Evolutionary conservation across 1,140 invertebrate genomes (phyloP), one percentile per base, ranked within the genome.

Genomic region (Eriosoma lanigerum): DNA sequence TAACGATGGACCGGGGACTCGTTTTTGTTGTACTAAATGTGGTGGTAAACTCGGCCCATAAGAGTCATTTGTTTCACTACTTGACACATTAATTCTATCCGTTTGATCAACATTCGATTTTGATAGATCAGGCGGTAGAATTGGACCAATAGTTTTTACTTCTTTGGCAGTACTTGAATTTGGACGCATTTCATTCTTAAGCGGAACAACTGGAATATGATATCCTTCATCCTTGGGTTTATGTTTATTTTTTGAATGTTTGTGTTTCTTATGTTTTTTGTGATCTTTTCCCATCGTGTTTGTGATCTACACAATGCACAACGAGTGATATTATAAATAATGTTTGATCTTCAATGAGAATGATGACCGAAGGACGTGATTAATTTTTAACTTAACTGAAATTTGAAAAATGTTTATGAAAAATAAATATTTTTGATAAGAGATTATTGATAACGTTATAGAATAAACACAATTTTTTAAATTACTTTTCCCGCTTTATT

Each of bases 1-100:
- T 10, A 82, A 72, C 1, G 70, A 62, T 48, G 72, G 73, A 38
- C 58, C 72, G 9, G 60, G 50, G 10, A 21, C 46, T 15, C 50
- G 26, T 54, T 54, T 60, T 19, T 81, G 50, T 24, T 48, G 52
- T 0, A 52, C 21, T 17, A 82, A 60, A 24, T 82, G 80, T 0
- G 66, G 82, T 10, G 82, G 82, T 82, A 82, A 58, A 19, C 52
- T 68, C 3, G 82, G 82, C 17, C 82, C 82, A 15, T 82, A 81
- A n/a, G 58, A 73, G 26, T 56, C 12, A n/a, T 66, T 73, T 8
- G 32, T 17, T 19, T 72, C 68, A 38, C 21, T 8, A 10, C 17
- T 26, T 50, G 44, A 29, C 32, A 13, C 2, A 56, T 50, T 44
- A n/a, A 32, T 17, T 3, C 6, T 21, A 21, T 64, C 19, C 12